These are phyloP conservation scores for Rhinolophus ferrumequinum DNA, from an alignment of 2,113 vertebrate species.

Conservation along the genomic window DNA sequence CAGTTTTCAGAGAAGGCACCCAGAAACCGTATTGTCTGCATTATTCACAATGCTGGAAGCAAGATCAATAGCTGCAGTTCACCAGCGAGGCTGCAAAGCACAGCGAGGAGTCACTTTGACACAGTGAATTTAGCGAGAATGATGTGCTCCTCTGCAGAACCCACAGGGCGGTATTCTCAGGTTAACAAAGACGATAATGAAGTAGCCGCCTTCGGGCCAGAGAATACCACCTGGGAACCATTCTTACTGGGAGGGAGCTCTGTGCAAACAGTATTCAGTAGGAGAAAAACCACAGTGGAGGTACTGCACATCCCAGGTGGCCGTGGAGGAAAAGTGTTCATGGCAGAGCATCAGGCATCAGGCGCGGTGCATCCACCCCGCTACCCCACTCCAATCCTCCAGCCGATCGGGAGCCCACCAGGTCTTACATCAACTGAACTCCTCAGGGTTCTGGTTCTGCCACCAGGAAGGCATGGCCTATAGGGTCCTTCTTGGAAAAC, in stretches of 20 bases:
- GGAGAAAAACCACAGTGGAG: slow-evolving; percentile 16
- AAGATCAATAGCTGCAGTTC: slow-evolving; percentile 68
- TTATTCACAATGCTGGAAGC: slow-evolving; percentile 73
- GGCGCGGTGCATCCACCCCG: background rate
- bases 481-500: background rate
- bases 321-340: background rate
- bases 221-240: slow-evolving; percentile 20
- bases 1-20: slow-evolving; percentile 70
- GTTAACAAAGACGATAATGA: slow-evolving; percentile 70
- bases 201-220: slow-evolving; percentile 58
- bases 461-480: background rate
- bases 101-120: slow-evolving; percentile 57
- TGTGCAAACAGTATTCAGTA: slow-evolving; percentile 45
- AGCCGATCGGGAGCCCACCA: background rate
- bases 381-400: background rate
- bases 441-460: background rate
- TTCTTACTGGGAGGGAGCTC: slow-evolving; percentile 16
- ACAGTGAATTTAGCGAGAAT: slow-evolving; percentile 71
- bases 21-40: slow-evolving; percentile 77
- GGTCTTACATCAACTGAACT: background rate
- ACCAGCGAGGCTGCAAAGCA: slow-evolving; percentile 30
- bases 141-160: slow-evolving; percentile 65
- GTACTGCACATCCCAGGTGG: background rate
- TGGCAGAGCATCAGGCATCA: background rate
- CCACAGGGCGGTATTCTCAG: slow-evolving; percentile 65